A percentile compares a stretch with the other conserved stretches of the same genome.
Conservation (phyloP, 2,113 vertebrate species). For the Cyanoderma ruficeps region DNA sequence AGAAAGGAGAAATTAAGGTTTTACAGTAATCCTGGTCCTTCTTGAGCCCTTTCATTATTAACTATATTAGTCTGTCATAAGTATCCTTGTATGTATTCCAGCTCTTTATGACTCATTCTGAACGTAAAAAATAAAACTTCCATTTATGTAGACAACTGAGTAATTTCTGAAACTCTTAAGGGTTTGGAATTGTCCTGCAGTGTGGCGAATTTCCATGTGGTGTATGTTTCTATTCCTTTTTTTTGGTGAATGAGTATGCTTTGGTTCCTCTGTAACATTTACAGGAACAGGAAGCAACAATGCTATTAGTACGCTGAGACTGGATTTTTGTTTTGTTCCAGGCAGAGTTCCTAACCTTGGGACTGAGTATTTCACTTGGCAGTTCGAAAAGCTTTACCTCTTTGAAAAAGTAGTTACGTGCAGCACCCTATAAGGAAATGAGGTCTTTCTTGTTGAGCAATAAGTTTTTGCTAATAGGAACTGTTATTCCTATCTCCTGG, state of each 20-base stretch:
- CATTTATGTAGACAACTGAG: background rate
- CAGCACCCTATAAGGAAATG: slow-evolving; percentile 45
- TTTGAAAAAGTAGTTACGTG: background rate
- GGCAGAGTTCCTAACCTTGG: background rate
- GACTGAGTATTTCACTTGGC: slow-evolving; percentile 27
- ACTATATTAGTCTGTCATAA: background rate
- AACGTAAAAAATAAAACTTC: background rate
- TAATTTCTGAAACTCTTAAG: slow-evolving; percentile 33
- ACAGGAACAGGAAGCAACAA: slow-evolving; percentile 69
- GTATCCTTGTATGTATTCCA: background rate
- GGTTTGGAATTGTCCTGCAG: slow-evolving; percentile 48
- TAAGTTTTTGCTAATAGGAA: background rate
- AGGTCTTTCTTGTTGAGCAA: slow-evolving; percentile 10
- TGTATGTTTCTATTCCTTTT: slow-evolving; percentile 31
- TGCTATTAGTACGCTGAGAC: slow-evolving; percentile 50
- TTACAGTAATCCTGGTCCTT: background rate
- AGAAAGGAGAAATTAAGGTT: background rate
- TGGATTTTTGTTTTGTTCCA: slow-evolving; percentile 35
- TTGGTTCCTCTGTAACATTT: slow-evolving; percentile 22
- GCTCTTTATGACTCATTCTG: background rate
- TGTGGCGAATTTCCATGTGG: slow-evolving; percentile 29
- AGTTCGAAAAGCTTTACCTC: slow-evolving; percentile 41
- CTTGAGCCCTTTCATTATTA: background rate
- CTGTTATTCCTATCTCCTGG: background rate
- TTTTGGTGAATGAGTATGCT: slow-evolving; percentile 43